Evolutionary conservation across 1,140 invertebrate genomes (phyloP).

Genomic region (Rhagoletis zephyria): DNA sequence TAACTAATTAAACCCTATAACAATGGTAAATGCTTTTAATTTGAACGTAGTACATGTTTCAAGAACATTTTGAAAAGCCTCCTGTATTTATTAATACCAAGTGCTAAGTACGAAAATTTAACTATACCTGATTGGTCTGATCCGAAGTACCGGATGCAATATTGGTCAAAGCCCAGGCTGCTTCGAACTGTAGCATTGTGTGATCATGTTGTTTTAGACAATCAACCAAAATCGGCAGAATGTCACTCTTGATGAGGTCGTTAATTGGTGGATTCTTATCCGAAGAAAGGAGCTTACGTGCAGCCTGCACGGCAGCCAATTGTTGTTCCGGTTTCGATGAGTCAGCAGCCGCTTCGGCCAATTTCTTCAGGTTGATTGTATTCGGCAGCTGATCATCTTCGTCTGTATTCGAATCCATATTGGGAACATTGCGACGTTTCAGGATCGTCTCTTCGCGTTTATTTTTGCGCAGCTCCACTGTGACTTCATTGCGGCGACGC

Average conservation of each 20-base stretch:
- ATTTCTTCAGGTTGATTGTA: conserved; percentile 74
- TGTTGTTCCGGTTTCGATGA: conserved; percentile 81
- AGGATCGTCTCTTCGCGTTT: conserved; percentile 96
- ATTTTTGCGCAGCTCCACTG: conserved; percentile 95
- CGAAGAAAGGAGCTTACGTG: conserved; percentile 94
- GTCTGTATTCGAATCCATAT: conserved; percentile 86
- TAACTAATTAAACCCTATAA: too few relatives aligned
- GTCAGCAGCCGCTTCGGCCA: conserved; percentile 84
- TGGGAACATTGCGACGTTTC: conserved; percentile 94
- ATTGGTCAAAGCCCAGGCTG: conserved; percentile 99
- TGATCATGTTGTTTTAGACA: conserved; percentile 91
- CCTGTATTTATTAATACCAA: neutral
- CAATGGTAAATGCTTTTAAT: too few relatives aligned
- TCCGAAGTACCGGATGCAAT: conserved; percentile 97
- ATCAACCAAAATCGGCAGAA: conserved; percentile 92
- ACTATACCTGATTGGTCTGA: conserved; percentile 85
- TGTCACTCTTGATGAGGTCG: conserved; percentile 91
- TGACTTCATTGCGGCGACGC: conserved; percentile 94
- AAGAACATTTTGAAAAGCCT: neutral
- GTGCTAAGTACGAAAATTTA: neutral
- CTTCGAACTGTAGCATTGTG: conserved; percentile 96
- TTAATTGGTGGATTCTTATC: conserved; percentile 99
- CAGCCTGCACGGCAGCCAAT: conserved; percentile 87
- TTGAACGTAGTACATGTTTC: too few relatives aligned
- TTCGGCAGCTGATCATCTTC: conserved; percentile 79